Percentiles rank a stretch among this genome's conserved stretches.
Conservation (phyloP, 2,797 vertebrate species). For the Pempheris klunzingeri region DNA sequence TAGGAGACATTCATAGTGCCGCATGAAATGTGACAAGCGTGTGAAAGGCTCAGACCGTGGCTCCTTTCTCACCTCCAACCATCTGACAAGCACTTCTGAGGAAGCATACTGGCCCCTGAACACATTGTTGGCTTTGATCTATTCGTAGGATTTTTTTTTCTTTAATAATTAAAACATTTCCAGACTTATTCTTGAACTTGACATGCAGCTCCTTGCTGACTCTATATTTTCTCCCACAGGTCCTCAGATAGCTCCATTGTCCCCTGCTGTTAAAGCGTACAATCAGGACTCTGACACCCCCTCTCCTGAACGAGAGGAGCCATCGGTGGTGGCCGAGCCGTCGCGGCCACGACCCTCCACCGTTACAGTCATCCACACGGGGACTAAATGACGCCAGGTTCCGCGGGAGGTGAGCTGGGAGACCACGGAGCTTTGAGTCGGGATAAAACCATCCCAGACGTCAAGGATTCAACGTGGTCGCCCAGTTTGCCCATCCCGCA, state of each 20-base stretch:
- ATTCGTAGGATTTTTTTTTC: neutral
- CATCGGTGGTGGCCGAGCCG: slow-evolving; percentile 49
- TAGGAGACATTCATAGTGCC: neutral
- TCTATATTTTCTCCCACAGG: slow-evolving; percentile 52
- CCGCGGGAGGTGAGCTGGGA: slow-evolving; percentile 84
- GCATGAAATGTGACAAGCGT: neutral
- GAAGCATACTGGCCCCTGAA: neutral
- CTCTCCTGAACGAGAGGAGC: slow-evolving; percentile 62
- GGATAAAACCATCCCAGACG: slow-evolving; percentile 45
- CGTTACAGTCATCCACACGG: slow-evolving; percentile 87
- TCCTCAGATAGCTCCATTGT: slow-evolving; percentile 64
- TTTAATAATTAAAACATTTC: neutral
- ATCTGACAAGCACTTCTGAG: neutral
- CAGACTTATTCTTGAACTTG: neutral
- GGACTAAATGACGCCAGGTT: slow-evolving; percentile 88
- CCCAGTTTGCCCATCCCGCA: slow-evolving; percentile 78
- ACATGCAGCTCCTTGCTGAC: neutral
- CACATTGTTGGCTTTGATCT: neutral
- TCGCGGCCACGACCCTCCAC: slow-evolving; percentile 80
- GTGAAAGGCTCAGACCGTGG: neutral
- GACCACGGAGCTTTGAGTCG: slow-evolving; percentile 79
- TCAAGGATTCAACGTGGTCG: slow-evolving; percentile 50
- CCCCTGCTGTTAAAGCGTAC: slow-evolving; percentile 59
- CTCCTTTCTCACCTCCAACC: neutral
- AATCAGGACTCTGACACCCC: slow-evolving; percentile 65